phyloP scores from a whole-genome alignment of 2,888 invertebrate genomes.

The Beris morrisii region DNA sequence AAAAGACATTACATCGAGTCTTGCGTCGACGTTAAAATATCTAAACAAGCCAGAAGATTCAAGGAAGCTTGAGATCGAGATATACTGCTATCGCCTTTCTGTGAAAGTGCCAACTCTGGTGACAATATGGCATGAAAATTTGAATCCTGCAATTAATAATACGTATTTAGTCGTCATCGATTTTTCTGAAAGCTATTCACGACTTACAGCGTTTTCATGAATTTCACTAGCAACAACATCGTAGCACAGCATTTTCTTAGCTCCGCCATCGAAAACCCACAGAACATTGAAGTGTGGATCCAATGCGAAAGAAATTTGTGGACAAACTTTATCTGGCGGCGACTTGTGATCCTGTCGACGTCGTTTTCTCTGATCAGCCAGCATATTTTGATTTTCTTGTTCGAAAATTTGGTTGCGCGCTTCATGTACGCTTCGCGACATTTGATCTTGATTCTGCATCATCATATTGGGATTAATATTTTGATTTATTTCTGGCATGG shows the following conservation, averaged over 20 bases:
- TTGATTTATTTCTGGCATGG: conserved; percentile 52
- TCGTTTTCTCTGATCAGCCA: conserved; percentile 43
- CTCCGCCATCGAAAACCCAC: conserved; percentile 83
- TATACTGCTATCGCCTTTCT: conserved; percentile 67
- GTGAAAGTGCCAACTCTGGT: conserved; percentile 81
- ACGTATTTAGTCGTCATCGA: background rate
- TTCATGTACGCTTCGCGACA: conserved; percentile 57
- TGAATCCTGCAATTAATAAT: conserved; percentile 46
- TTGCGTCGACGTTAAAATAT: conserved; percentile 82
- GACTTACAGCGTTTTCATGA: conserved; percentile 46
- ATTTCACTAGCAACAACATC: conserved; percentile 82
- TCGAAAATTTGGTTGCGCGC: conserved; percentile 55
- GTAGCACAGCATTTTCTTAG: conserved; percentile 67
- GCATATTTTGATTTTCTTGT: conserved; percentile 46
- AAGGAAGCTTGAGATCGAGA: conserved; percentile 88
- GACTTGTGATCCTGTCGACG: conserved; percentile 43
- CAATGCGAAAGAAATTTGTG: conserved; percentile 58
- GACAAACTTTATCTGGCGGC: conserved; percentile 47
- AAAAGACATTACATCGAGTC: conserved; percentile 61
- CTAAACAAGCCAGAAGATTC: conserved; percentile 85
- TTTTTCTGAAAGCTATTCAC: background rate
- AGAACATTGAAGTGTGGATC: conserved; percentile 92
- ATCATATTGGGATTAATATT: conserved; percentile 55
- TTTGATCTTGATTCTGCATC: conserved; percentile 51
- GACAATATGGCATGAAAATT: conserved; percentile 66